A percentile compares a stretch with the other conserved stretches of the same genome.
phyloP scores from a whole-genome alignment of 2,888 invertebrate species.

The Amblyjoppa fuscipennis region DNA sequence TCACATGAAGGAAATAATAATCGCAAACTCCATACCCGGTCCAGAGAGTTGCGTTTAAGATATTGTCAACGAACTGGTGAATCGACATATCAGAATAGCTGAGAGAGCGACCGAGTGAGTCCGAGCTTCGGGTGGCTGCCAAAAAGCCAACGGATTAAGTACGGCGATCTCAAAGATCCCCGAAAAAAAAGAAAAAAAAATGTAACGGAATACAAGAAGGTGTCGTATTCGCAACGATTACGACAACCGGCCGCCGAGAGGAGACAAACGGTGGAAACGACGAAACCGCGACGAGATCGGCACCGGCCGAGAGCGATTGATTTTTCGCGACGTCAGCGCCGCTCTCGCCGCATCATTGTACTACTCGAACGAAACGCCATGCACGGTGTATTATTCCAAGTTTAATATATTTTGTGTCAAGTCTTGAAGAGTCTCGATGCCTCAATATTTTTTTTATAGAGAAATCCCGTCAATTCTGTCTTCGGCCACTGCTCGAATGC shows the following conservation, averaged over 20 bases:
- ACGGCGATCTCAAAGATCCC: slow-evolving; percentile 49
- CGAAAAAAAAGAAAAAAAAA: slow-evolving; percentile 3
- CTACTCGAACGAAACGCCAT: slow-evolving; percentile 71
- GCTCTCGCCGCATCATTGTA: slow-evolving; percentile 55
- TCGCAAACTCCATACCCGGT: slow-evolving; percentile 94
- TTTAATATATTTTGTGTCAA: slow-evolving; percentile 84
- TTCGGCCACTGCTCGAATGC: no score
- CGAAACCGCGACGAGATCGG: slow-evolving; percentile 30
- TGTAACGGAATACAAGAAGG: slow-evolving; percentile 57
- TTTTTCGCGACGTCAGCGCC: slow-evolving; percentile 41
- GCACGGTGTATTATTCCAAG: slow-evolving; percentile 82
- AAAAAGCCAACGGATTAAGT: slow-evolving; percentile 50
- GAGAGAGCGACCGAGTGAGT: slow-evolving; percentile 67
- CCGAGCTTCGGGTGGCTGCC: slow-evolving; percentile 51
- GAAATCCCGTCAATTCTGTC: no score
- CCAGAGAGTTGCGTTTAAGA: slow-evolving; percentile 95
- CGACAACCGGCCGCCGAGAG: slow-evolving; percentile 29
- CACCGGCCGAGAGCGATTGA: slow-evolving; percentile 46
- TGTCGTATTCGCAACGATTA: slow-evolving; percentile 57
- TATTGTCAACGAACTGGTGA: slow-evolving; percentile 61
- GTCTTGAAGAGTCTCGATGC: slow-evolving; percentile 75
- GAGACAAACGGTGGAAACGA: slow-evolving; percentile 34
- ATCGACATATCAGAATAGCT: slow-evolving; percentile 78
- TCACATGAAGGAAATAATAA: slow-evolving; percentile 87
- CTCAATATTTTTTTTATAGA: slow-evolving; percentile 23